Evolutionary conservation across 1,140 invertebrate species (phyloP), one percentile per base, ranked within the genome.

Genomic region (Drosophila cardini): DNA sequence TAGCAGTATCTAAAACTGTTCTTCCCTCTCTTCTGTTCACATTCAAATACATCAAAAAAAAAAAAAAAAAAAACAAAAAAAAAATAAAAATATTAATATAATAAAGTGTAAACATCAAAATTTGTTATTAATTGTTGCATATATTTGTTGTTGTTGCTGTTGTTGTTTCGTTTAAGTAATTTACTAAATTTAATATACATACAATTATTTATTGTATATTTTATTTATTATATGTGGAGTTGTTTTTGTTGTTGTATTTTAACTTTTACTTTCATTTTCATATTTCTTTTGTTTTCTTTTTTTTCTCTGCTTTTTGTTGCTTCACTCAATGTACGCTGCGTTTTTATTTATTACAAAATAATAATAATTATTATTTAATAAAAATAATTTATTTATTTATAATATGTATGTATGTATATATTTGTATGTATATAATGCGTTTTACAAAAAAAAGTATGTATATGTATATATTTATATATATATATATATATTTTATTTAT

Each of bases 361-460:
- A 83, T 82, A 77, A 84, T 82, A 83, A 78, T 78, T 78, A 84
- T 84, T 84, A 85, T 85, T 86, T 81, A 85, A 86, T 85, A 85
- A 85, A 85, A 85, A 86, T 86, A 86, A 86, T 86, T 86, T 86
- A 87, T 86, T 81, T 86, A 86, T 87, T 86, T 75, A 26, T 26
- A 78, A 72, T 82, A 76, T 87, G 53, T 86, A 86, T 86, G 71
- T 77, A 69, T 62, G 63, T 61, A 55, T 84, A 69, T 73, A 70
- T 60, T 80, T 76, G 16, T 74, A 58, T 72, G 56, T 72, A 36
- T 65, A 78, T 81, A 72, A 72, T 72, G 52, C 63, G 46, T 61
- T 73, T 73, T 58, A 60, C 46, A 73, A 69, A 73, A 73, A 61
- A 67, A 69, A 73, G 13, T 11, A 21, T 21, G 56, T 48, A 26